Base-by-base conservation (phyloP, 2,113 vertebrate species). In the Varanus salvator region DNA sequence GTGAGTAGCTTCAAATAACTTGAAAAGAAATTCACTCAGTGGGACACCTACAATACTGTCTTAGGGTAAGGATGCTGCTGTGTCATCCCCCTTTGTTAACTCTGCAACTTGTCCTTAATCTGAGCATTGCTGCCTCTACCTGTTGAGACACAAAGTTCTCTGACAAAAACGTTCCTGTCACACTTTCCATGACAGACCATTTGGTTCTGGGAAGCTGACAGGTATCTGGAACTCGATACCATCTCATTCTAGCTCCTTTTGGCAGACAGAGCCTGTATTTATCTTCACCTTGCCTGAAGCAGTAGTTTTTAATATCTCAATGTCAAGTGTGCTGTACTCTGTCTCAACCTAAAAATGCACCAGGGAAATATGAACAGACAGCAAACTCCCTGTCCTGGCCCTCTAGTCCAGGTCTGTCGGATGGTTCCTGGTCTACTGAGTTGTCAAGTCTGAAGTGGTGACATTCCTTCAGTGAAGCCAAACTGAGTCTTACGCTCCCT, bases 281-380 rank as follows among this genome's bases (percentile, higher is more conserved):
- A 83, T 57, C 7, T 52, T 89, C 83, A 77, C 76, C 50, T 31
- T 86, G 76, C 76, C 76, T 80, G 54, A 86, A 80, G 66, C 29
- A 5, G 76, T 74, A 78, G 64, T 84, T 84, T 78, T 77, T 54
- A 77, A 69, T 29, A 66, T n/a, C 60, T 76, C 11, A 11, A 1
- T 6, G 64, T 80, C 75, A 52, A 68, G n/a, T 7, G 3, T 52
- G 71, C 38, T 48, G 25, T 31, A 50, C 80, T 87, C 80, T 17
- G 14, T 23, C 60, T 64, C 14, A n/a, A 15, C 25, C n/a, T 77
- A 57, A 82, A 69, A 44, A 38, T 38, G 9, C 69, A 27, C 11
- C 0, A 85, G 34, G n/a, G 12, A 83, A 77, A 68, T 85, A 48
- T 82, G 60, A 7, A 31, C 38, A 21, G 85, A 82, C 15, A 83